A percentile compares a stretch with the other conserved stretches of the same genome.
These are phyloP conservation scores for Lepidochitona cinerea DNA, from an alignment of 2,888 invertebrate species.

Conservation along the genomic window DNA sequence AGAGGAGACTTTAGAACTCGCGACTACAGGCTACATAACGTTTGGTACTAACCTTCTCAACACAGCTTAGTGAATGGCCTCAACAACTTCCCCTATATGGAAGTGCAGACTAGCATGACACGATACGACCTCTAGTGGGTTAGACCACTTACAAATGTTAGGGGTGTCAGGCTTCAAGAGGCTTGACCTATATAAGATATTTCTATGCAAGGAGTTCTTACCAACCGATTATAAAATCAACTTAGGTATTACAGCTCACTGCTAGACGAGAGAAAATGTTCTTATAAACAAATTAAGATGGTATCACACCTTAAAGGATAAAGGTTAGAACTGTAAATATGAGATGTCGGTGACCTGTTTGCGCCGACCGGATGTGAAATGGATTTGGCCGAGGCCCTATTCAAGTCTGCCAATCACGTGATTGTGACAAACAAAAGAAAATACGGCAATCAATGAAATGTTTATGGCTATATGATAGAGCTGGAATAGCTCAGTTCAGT, in stretches of 20 bases:
- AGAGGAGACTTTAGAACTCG: no score
- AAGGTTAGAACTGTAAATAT: background rate
- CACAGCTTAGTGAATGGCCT: background rate
- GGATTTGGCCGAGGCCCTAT: background rate
- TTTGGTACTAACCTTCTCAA: background rate
- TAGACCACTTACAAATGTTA: background rate
- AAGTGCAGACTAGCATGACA: background rate
- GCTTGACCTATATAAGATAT: background rate
- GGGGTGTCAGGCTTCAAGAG: background rate
- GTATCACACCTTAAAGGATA: no score
- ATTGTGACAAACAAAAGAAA: background rate
- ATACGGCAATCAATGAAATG: conserved; percentile 5
- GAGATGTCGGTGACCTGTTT: background rate
- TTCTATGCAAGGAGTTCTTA: no score
- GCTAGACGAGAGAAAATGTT: no score
- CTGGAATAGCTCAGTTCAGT: no score
- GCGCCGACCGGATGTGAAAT: background rate
- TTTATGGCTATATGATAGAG: background rate
- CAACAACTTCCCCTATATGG: background rate
- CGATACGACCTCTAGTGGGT: background rate
- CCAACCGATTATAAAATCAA: background rate
- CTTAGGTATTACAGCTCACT: background rate
- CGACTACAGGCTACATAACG: no score
- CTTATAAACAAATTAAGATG: no score
- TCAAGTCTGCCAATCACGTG: conserved; percentile 6